Evolutionary conservation across 2,797 vertebrate species (phyloP), one percentile per base, ranked within the genome.

Genomic region (Euphonia xanthogaster): DNA sequence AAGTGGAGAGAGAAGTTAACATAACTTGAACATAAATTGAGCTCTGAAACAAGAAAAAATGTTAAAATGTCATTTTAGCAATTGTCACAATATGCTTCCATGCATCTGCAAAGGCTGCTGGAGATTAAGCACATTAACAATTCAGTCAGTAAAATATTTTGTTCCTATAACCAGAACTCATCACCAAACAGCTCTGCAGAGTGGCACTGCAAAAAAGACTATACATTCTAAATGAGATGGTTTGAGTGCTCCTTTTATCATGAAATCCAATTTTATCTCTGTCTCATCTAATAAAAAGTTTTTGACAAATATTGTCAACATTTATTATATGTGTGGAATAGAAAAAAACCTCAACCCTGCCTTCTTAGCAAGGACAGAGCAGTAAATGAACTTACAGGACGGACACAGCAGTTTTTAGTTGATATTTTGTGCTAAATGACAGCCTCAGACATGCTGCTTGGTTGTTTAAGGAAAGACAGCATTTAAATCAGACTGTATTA

Each of bases 191-290:
- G 42, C 75, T 75, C 61, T 25, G 18, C n/a, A 80, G 57, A 88
- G 3, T 58, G 13, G 35, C 68, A 25, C 35, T 55, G 54, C 75
- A 86, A 76, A 95, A 93, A 78, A 85, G 45, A 67, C 91, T 92
- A 82, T 94, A 95, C 68, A n/a, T 91, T 94, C 92, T 96, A 96
- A 93, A 97, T 95, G 62, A 96, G 93, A 96, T 86, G 88, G 75
- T 74, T 92, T 92, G 90, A 97, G 81, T 79, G 77, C 58, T 93
- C 67, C 93, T 97, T 96, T 96, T 95, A 92, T 93, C 97, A 93
- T 63, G 39, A 94, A 97, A 97, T 97, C 92, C 75, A 96, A 92
- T 98, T 97, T 97, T 94, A 93, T 74, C 55, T 91, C 76, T 94
- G 88, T 96, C 95, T 85, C 84, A 94, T 96, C 94, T 96, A 96